These are phyloP conservation scores for Erpobdella octoculata DNA, from an alignment of 2,888 invertebrate genomes.

Conservation along the genomic window DNA sequence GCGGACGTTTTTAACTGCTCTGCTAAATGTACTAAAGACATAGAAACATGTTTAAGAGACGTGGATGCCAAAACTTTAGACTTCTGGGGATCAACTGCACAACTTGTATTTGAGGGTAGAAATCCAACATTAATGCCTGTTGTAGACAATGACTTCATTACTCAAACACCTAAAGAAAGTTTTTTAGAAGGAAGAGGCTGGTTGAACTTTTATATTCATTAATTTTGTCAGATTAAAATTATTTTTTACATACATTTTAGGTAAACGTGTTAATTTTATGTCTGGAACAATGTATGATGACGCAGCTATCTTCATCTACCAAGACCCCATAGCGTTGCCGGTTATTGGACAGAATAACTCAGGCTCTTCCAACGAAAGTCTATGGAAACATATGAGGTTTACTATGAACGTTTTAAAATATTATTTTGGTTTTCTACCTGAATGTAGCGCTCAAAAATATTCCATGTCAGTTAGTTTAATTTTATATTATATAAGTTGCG, in stretches of 20 bases:
- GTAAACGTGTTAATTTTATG: constrained; percentile 29
- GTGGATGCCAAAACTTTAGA: constrained; percentile 32
- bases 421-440: too few species aligned
- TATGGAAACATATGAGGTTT: constrained; percentile 23
- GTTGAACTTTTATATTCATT: too few species aligned
- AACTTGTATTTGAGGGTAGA: not conserved
- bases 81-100: constrained; percentile 27
- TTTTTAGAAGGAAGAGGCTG: constrained; percentile 29
- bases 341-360: not conserved
- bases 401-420: too few species aligned
- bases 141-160: constrained; percentile 34
- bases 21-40: constrained; percentile 22
- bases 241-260: too few species aligned
- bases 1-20: constrained; percentile 28
- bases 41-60: constrained; percentile 30
- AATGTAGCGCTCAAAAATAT: too few species aligned
- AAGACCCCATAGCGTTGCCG: constrained; percentile 28
- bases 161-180: constrained; percentile 16
- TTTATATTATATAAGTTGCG: too few species aligned
- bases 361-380: constrained; percentile 12
- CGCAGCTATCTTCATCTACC: constrained; percentile 28
- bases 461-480: too few species aligned
- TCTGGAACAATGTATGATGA: constrained; percentile 32
- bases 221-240: too few species aligned
- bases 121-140: constrained; percentile 32